Percentiles rank a stretch among this genome's conserved stretches.
Conservation (phyloP, 2,113 vertebrate genomes). For the Marcusenius ussheri region DNA sequence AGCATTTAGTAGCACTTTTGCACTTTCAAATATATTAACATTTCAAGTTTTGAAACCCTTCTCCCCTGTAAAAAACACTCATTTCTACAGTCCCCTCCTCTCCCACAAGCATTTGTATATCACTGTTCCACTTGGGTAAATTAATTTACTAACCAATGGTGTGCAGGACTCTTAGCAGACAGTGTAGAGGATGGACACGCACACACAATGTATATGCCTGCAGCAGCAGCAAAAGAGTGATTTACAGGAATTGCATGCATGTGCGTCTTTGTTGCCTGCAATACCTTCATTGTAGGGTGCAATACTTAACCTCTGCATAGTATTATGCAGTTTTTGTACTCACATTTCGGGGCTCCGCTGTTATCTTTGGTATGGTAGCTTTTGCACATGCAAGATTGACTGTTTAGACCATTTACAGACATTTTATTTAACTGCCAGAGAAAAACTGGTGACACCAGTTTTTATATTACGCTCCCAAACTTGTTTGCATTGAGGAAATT, state of each 20-base stretch:
- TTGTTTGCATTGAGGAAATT: neutral
- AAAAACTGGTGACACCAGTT: neutral
- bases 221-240: constrained; percentile 4
- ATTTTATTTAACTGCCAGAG: neutral
- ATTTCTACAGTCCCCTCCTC: neutral
- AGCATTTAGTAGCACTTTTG: constrained; percentile 15
- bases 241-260: neutral
- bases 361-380: neutral
- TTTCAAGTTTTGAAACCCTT: constrained; percentile 11
- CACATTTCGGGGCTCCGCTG: neutral
- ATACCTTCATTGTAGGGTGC: neutral
- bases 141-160: neutral
- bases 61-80: neutral
- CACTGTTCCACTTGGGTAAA: neutral
- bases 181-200: neutral
- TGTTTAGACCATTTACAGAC: neutral
- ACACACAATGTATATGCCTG: neutral
- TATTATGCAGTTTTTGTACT: neutral
- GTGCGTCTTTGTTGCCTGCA: neutral
- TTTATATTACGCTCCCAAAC: neutral
- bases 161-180: neutral
- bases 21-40: constrained; percentile 14
- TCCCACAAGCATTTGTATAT: neutral
- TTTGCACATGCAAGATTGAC: neutral
- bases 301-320: constrained; percentile 7